Base-by-base conservation (phyloP, 2,888 invertebrate species). In the Coelopa pilipes region DNA sequence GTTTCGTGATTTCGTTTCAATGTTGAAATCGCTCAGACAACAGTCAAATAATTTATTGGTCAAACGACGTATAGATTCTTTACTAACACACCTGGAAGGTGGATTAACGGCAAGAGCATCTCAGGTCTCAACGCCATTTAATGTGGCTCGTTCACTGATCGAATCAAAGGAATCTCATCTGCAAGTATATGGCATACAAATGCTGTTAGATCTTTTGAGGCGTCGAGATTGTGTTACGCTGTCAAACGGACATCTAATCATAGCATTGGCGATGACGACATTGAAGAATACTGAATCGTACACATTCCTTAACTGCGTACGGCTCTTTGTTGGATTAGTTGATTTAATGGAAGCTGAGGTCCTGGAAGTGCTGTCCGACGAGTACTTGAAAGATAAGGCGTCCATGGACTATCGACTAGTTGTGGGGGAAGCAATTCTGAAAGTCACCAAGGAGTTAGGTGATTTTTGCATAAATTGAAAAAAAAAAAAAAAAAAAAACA, bases 281-380 rank as follows among this genome's bases (percentile, higher is more conserved):
- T 79, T 88, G 0, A 86, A 84, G 70, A 79, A 82, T 34, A 80
- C 80, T 24, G 88, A 88, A 57, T 87, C 87, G 1, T 88, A 87
- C 62, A 84, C 86, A 1, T 88, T 86, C 70, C 80, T 88, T 1
- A 88, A 88, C 76, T 85, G 86, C 59, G 85, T 88, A 47, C 81
- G 86, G 7, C 75, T 88, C 0, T 83, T 88, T 76, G 84, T 83
- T 17, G 80, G 80, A 1, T 69, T 88, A 57, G 78, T 85, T 13
- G 79, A 84, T 74, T 76, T 85, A 0, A 82, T 87, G 80, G 85
- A 87, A 74, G 67, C 79, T 0, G 84, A 86, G 70, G 84, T 88
- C 4, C 69, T 88, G 60, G 86, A 87, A n/a, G 77, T 83, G 10
- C 78, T 88, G 13, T 81, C 84, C 21, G 85, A 84, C 65, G 87